Conservation (phyloP, 2,113 vertebrate genomes). For the Merops nubicus region DNA sequence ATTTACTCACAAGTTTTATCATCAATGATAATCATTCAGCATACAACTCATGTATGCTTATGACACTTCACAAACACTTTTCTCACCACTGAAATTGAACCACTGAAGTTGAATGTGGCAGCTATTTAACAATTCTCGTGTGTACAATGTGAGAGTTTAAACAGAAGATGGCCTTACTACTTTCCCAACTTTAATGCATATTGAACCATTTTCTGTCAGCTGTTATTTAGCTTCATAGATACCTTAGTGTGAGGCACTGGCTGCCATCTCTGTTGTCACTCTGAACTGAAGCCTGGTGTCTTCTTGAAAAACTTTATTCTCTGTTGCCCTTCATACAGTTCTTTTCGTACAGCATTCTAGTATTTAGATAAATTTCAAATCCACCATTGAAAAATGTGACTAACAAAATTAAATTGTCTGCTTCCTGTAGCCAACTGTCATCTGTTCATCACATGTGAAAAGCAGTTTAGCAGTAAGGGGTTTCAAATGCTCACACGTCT, state of each 20-base stretch:
- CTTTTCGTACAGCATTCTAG: background rate
- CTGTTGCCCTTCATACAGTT: background rate
- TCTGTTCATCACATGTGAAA: background rate
- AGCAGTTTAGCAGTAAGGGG: background rate
- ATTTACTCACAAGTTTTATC: slow-evolving; percentile 35
- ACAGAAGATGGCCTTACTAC: slow-evolving; percentile 6
- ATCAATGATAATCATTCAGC: background rate
- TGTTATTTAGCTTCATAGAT: background rate
- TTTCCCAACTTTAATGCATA: background rate
- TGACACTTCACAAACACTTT: background rate
- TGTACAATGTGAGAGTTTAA: slow-evolving; percentile 14
- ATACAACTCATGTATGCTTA: background rate
- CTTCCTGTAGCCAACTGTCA: background rate
- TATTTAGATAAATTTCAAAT: background rate
- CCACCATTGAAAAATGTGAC: background rate
- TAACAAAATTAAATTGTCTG: background rate
- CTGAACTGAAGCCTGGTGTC: background rate
- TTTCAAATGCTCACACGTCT: background rate
- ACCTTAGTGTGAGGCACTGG: background rate
- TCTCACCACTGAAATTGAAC: background rate
- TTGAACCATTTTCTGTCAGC: slow-evolving; percentile 5
- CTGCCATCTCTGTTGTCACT: background rate
- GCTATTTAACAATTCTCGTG: slow-evolving; percentile 27
- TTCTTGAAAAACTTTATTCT: background rate
- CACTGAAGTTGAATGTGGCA: background rate